Base-by-base conservation (phyloP, 2,888 invertebrate species). In the Thecophora atra region DNA sequence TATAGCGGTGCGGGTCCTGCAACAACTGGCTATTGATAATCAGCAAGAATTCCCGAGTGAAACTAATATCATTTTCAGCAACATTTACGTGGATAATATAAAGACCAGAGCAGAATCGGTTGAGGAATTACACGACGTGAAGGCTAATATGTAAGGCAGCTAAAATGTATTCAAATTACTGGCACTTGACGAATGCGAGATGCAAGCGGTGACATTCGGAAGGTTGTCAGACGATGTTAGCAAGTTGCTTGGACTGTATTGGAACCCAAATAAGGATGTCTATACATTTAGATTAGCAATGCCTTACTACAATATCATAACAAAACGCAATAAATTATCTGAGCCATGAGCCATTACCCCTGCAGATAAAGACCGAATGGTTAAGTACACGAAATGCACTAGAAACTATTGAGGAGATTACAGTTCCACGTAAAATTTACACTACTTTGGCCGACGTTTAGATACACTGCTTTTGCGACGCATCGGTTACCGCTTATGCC, bases 1-100 rank as follows among this genome's bases (percentile, higher is more conserved):
- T 62, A 15, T 70, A 15, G 21, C 51, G 21, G 62, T 62, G 19
- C 28, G 63, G 24, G 30, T 52, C 28, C 17, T 62, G 58, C 28
- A 63, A 37, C 52, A 51, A 30, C 52, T 70, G 11, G 62, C 28
- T 3, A 1, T 15, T 28, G 70, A 70, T 63, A 62, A 70, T 62
- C n/a, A 19, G 4, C 17, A 37, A 19, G 19, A 2, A 6, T 56
- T 37, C 19, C 58, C 56, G 6, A 1, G 7, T 11, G 67, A 19
- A 56, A n/a, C 67, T 8, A n/a, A n/a, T 8, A 21, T 7, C 6
- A 15, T 21, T 19, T 13, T 68, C 11, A 19, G 19, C 21, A 54
- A 54, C 19, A 54, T 68, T 17, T 68, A 68, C 26, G 56, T 68
- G 28, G 58, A 68, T 19, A 17, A 68, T 21, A 24, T 44, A 42